phyloP scores from a whole-genome alignment of 2,113 vertebrate genomes.

The Mesembrinibis cayennensis region DNA sequence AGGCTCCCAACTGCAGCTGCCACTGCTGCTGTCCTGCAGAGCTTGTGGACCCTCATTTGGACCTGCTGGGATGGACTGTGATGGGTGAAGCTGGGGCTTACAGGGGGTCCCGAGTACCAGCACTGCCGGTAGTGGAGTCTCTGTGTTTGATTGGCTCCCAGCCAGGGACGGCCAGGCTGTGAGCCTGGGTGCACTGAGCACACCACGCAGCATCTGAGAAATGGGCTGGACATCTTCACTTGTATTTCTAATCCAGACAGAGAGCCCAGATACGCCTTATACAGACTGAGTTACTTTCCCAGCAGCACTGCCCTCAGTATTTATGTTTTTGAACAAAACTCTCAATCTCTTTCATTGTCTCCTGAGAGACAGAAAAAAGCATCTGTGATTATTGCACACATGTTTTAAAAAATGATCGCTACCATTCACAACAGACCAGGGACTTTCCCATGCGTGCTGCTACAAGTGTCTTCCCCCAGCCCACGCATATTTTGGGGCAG shows the following conservation, averaged over 20 bases:
- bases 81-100: background rate
- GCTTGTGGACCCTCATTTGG: background rate
- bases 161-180: background rate
- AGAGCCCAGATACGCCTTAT: background rate
- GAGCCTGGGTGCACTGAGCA: background rate
- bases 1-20: background rate
- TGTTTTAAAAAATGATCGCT: background rate
- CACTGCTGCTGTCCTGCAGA: background rate
- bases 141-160: too few species aligned
- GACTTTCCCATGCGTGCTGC: background rate
- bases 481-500: background rate
- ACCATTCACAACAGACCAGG: background rate
- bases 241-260: background rate
- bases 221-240: background rate
- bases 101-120: background rate
- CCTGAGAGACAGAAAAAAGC: background rate
- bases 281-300: background rate
- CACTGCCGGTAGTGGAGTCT: rapidly evolving
- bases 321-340: background rate
- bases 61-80: background rate
- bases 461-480: background rate
- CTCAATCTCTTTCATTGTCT: background rate
- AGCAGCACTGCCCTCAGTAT: background rate
- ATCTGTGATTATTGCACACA: background rate
- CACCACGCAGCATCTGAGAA: background rate